A percentile compares a stretch with the other conserved stretches of the same genome.
Conservation (phyloP, 1,140 invertebrate species). For the Maniola jurtina region DNA sequence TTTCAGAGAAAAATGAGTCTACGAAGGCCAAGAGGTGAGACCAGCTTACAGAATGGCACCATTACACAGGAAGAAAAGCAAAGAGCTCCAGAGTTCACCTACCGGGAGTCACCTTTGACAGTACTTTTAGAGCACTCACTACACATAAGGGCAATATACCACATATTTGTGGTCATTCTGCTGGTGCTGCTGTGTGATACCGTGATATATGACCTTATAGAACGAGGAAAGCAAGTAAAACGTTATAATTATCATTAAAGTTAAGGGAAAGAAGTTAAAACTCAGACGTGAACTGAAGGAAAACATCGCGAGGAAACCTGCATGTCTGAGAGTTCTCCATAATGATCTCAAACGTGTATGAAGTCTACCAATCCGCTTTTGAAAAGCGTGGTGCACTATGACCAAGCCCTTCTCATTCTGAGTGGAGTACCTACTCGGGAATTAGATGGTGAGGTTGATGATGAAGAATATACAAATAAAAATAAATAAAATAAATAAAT, state of each 20-base stretch:
- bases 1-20: conserved; percentile 29
- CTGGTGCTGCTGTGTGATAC: conserved; percentile 87
- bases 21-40: conserved; percentile 20
- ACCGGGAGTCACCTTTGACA: conserved; percentile 87
- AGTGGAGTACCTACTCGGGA: too few relatives aligned
- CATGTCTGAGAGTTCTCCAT: too few relatives aligned
- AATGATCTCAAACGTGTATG: too few relatives aligned
- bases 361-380: too few relatives aligned
- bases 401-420: too few relatives aligned
- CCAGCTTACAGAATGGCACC: conserved; percentile 38
- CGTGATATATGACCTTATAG: conserved; percentile 84
- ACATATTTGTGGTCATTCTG: conserved; percentile 90
- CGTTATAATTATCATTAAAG: conserved; percentile 19
- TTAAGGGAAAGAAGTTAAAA: background rate
- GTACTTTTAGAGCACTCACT: conserved; percentile 86
- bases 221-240: conserved; percentile 86
- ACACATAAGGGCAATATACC: conserved; percentile 90
- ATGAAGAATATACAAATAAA: too few relatives aligned
- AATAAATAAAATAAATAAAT: too few relatives aligned
- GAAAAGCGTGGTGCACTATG: too few relatives aligned
- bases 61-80: conserved; percentile 31
- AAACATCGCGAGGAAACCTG: background rate
- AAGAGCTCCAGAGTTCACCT: conserved; percentile 82
- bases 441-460: too few relatives aligned
- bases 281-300: background rate